Base-by-base conservation (phyloP, 2,888 invertebrate species). In the Patella pellucida region DNA sequence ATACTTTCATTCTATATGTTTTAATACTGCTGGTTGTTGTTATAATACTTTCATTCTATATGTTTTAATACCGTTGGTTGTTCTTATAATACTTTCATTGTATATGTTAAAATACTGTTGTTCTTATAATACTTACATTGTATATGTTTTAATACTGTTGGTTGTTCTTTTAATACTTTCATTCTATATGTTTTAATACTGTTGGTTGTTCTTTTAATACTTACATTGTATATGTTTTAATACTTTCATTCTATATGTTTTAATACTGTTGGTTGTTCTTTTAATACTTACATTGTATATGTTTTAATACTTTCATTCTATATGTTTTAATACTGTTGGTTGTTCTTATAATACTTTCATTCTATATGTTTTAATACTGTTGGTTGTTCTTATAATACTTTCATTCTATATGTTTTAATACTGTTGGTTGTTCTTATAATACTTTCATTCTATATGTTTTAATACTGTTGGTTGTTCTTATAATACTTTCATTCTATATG, bases 161-260 rank as follows among this genome's bases (percentile, higher is more conserved):
- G 41, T 41, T 41, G 41, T 41, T 41, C 9, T 41, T 41, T 1
- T 41, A 41, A 9, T 41, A 9, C 7, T 1, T 41, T 9, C 7
- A 41, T 41, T 41, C 41, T 41, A 41, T 41, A 41, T 41, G 41
- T 41, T 41, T 9, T 41, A 41, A 41, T 41, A 68, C 68, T 27
- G 15, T 68, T 23, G 68, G 31, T 19, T 27, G 23, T 27, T 73
- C 51, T 14, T 56, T 69, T 31, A 73, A 52, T 31, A 67, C 69
- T 74, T 74, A 62, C 23, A 23, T 62, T 62, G 23, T 19, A 62
- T 9, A 11, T 62, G 62, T 62, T 62, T 3, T 9, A 16, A n/a
- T 69, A 69, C 69, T 14, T 52, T 75, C 79, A 77, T 76, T 76
- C 77, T 27, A 79, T 27, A 27, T 27, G 27, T 27, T 27, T 27